Base-by-base conservation (phyloP, 2,113 vertebrate genomes). In the Choloepus hoffmanni region DNA sequence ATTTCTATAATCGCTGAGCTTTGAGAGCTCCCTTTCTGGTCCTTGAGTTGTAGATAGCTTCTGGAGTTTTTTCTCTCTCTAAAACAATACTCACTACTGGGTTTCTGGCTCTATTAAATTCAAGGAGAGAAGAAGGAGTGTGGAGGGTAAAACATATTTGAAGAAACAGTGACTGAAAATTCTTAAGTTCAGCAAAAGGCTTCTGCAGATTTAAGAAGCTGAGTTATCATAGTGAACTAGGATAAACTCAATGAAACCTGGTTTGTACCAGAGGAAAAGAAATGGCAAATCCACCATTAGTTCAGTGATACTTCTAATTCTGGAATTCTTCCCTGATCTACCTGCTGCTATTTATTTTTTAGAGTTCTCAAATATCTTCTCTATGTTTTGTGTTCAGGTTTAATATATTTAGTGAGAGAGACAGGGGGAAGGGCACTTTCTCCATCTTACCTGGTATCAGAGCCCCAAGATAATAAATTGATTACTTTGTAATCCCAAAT, bases 401-500 rank as follows among this genome's bases (percentile, higher is more conserved):
- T 55, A 67, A 10, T 50, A 74, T 36, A 74, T 81, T 87, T 8
- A 87, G 7, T 67, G 48, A 7, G 23, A 67, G 18, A 74, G 19
- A 40, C 2, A 73, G 19, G 73, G 26, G 53, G 16, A 83, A 89
- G 11, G 58, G 4, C 43, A 19, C 55, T 33, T 60, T 14, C 11
- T 86, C 40, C 18, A 33, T 48, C 14, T 79, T 74, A 90, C 19
- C 30, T 90, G 63, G 48, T 60, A 79, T 2, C 65, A 48, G 36
- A 95, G 55, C 36, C 3, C 72, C 13, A n/a, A 65, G 45, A 48
- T 30, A 94, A 76, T 86, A 73, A 68, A 23, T 73, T 68, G 16
- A 50, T 86, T 70, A 85, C 16, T 72, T 63, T 85, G 13, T 89
- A 96, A 83, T 60, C 30, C 8, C 81, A 76, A 91, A 79, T 79